Base-by-base conservation (phyloP, 92 coral and sea anemone genomes). In the Zoanthus sansibaricus region DNA sequence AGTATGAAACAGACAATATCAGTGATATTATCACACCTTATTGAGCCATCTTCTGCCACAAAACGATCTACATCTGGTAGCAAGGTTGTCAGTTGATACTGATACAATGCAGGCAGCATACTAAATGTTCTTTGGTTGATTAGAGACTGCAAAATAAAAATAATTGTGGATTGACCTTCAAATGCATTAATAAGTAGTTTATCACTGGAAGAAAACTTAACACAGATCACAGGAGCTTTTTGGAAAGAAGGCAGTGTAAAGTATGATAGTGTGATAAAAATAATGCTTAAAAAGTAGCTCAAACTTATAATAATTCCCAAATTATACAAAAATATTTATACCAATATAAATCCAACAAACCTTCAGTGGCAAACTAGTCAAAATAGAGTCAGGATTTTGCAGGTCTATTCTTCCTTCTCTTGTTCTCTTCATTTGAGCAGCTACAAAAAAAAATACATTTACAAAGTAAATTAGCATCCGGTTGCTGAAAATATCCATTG, bases 401-500 rank as follows among this genome's bases (percentile, higher is more conserved):
- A 97, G 86, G 66, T 97, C 99, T 48, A 97, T 95, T 68, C 98
- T 78, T 33, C 99, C 99, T 74, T 97, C 99, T 75, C 91, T 95
- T 25, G 99, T 95, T 72, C 98, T 90, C 89, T 97, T 93, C 68
- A 97, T 83, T 86, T 95, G 99, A 54, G 96, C 98, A 95, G 99
- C 99, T 93, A 62, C 32, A 32, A 31, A 69, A 69, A 69, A 11
- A 7, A 69, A 32, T 7, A 31, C 58, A 17, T 49, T 7, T 49
- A 6, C 14, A 18, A 44, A 18, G 42, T 37, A 4, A 37, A 37
- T 2, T 37, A 37, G 42, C 42, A 45, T 1, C 9, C 16, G 33
- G 7, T 14, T 16, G 54, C 47, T 33, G 56, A 73, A 73, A 52
- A 62, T 3, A 49, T 9, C 7, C 55, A 49, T 11, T 49, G 42